Conservation (phyloP, 30 jellyfish, hydroid and myxozoan genomes). For the Aurelia aurita region DNA sequence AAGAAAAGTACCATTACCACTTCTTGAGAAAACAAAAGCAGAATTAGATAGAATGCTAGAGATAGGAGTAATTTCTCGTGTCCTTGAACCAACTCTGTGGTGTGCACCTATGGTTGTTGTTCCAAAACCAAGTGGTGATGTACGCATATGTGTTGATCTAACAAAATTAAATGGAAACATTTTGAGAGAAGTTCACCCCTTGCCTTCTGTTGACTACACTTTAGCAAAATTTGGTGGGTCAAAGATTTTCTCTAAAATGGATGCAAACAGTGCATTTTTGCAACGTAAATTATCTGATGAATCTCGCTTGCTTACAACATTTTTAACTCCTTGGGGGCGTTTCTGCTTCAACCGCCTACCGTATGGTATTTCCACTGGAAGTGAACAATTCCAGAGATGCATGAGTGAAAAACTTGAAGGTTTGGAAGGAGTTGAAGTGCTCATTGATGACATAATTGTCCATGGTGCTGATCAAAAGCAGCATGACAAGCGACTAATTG, state of each 20-base stretch:
- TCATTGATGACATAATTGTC: conserved; percentile 33
- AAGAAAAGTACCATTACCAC: conserved; percentile 36
- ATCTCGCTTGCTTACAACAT: conserved; percentile 21
- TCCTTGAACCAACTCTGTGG: conserved; percentile 50
- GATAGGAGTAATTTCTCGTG: conserved; percentile 37
- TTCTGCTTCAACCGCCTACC: conserved; percentile 37
- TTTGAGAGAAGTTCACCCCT: conserved; percentile 10
- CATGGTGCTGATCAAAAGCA: conserved; percentile 47
- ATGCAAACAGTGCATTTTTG: conserved; percentile 52
- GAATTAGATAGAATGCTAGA: conserved; percentile 46
- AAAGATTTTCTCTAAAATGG: conserved; percentile 54
- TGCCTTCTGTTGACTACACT: conserved; percentile 44
- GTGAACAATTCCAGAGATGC: conserved; percentile 38
- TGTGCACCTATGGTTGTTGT: conserved; percentile 31
- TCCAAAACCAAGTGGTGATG: conserved; percentile 29
- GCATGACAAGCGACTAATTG: conserved; percentile 56
- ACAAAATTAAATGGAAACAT: conserved; percentile 30
- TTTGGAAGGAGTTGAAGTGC: conserved; percentile 44
- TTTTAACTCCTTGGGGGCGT: conserved; percentile 60
- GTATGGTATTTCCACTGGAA: conserved; percentile 32
- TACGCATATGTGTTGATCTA: conserved; percentile 20
- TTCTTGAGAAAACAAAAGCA: conserved; percentile 31
- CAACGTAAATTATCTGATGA: conserved; percentile 28
- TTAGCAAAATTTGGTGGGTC: no score
- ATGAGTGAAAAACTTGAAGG: conserved; percentile 34